Evolutionary conservation across 2,797 vertebrate genomes (phyloP).

Genomic region (Mastacembelus armatus): DNA sequence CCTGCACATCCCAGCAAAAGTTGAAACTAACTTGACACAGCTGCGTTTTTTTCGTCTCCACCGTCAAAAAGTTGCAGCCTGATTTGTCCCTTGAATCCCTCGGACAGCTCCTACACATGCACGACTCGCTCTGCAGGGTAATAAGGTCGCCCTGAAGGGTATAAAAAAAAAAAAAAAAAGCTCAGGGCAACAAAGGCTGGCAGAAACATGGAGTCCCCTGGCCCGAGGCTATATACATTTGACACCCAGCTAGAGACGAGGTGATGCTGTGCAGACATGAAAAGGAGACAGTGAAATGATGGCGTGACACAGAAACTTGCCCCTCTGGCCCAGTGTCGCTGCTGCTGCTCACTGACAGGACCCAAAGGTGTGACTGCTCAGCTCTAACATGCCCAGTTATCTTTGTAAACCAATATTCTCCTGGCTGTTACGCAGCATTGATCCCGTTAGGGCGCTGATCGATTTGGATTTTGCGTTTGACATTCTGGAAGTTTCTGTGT

Average conservation of each 20-base stretch:
- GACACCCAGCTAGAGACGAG: slow-evolving; percentile 38
- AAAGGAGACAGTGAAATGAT: slow-evolving; percentile 51
- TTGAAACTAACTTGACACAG: slow-evolving; percentile 75
- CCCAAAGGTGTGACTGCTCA: slow-evolving; percentile 23
- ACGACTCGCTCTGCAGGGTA: slow-evolving; percentile 18
- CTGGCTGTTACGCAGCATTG: no score
- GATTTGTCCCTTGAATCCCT: slow-evolving; percentile 1
- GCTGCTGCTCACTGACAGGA: slow-evolving; percentile 38
- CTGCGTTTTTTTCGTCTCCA: slow-evolving; percentile 23
- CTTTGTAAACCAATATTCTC: no score
- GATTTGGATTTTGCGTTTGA: no score
- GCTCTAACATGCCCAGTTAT: slow-evolving; percentile 15
- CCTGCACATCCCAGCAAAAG: slow-evolving; percentile 58
- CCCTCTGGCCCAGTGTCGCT: slow-evolving; percentile 55
- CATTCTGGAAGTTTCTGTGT: slow-evolving; percentile 67
- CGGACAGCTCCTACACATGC: slow-evolving; percentile 34
- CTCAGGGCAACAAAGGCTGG: slow-evolving; percentile 25
- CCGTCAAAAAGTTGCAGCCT: slow-evolving; percentile 50
- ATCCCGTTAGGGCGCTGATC: no score
- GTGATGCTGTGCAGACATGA: slow-evolving; percentile 49
- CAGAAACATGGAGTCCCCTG: slow-evolving; percentile 66
- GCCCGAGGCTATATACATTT: slow-evolving; percentile 59
- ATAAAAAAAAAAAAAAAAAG: no score
- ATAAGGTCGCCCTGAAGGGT: slow-evolving; percentile 66
- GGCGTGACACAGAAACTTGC: slow-evolving; percentile 69